Percentiles rank a stretch among this genome's conserved stretches.
Evolutionary conservation across 2,113 vertebrate species (phyloP).

Genomic region (Hydropotes inermis): DNA sequence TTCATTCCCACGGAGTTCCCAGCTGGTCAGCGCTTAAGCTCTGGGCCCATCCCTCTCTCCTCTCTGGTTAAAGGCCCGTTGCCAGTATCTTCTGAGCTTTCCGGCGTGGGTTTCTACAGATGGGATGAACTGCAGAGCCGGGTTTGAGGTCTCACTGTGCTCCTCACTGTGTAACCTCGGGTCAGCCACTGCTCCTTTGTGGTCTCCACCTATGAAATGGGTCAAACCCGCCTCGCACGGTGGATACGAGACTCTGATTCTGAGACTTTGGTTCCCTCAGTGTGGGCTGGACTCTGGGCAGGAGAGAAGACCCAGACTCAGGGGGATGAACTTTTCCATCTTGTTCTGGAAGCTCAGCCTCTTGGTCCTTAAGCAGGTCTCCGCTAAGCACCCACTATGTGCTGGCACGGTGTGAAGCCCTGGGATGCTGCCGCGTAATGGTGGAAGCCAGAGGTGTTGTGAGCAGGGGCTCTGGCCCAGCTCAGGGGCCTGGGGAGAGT

Average conservation of each 20-base stretch:
- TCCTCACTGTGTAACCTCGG: background rate
- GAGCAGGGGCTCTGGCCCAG: background rate
- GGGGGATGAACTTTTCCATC: too few species aligned
- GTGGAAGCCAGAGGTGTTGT: background rate
- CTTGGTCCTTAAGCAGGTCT: background rate
- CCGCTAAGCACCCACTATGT: background rate
- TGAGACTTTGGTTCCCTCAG: background rate
- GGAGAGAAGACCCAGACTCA: background rate
- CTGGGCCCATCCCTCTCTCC: background rate
- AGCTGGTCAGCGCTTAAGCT: constrained; percentile 18
- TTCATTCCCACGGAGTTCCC: constrained; percentile 48
- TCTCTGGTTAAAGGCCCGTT: background rate
- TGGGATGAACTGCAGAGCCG: background rate
- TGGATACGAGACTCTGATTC: background rate
- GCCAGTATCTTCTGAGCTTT: constrained; percentile 1
- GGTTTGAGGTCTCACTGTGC: background rate
- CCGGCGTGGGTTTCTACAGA: background rate
- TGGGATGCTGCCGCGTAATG: accelerated
- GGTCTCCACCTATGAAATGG: background rate
- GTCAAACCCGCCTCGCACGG: background rate
- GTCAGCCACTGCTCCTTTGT: background rate
- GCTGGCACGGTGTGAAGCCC: accelerated
- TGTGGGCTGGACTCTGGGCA: background rate
- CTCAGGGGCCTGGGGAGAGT: background rate
- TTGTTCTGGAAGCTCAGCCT: background rate